Evolutionary conservation across 2,888 invertebrate species (phyloP).

Genomic region (Oscheius myriophilus): DNA sequence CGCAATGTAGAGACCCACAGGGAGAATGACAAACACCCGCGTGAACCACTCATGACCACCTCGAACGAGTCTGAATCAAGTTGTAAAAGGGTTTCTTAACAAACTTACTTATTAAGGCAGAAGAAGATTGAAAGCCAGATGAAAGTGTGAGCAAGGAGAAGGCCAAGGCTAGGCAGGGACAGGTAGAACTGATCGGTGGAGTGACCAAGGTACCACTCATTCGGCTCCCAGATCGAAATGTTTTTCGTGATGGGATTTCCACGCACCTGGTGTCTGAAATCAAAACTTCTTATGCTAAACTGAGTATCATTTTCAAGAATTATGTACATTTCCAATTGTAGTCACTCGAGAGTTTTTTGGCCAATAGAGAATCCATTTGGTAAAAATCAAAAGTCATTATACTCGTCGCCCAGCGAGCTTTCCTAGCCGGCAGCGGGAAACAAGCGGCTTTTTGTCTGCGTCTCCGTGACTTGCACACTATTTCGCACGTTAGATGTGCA

Average conservation of each 20-base stretch:
- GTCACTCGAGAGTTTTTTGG: not conserved
- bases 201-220: constrained; percentile 53
- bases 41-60: constrained; percentile 21
- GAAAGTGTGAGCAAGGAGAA: constrained; percentile 35
- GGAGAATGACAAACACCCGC: constrained; percentile 39
- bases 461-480: no score
- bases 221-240: constrained; percentile 49
- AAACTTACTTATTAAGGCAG: constrained; percentile 31
- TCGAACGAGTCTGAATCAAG: constrained; percentile 9
- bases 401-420: no score
- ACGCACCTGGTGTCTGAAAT: constrained; percentile 43
- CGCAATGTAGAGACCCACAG: constrained; percentile 38
- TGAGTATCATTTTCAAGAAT: no score
- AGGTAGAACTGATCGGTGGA: constrained; percentile 38
- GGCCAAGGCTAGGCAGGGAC: constrained; percentile 38
- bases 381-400: no score
- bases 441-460: no score
- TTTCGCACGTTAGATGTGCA: no score
- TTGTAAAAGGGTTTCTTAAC: not conserved
- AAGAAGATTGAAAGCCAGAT: constrained; percentile 43
- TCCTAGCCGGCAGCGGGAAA: no score
- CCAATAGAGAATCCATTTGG: not conserved
- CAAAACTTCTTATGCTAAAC: no score
- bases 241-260: constrained; percentile 23
- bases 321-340: no score